phyloP scores from a whole-genome alignment of 2,888 invertebrate genomes.

The Stenoptilia bipunctidactyla region DNA sequence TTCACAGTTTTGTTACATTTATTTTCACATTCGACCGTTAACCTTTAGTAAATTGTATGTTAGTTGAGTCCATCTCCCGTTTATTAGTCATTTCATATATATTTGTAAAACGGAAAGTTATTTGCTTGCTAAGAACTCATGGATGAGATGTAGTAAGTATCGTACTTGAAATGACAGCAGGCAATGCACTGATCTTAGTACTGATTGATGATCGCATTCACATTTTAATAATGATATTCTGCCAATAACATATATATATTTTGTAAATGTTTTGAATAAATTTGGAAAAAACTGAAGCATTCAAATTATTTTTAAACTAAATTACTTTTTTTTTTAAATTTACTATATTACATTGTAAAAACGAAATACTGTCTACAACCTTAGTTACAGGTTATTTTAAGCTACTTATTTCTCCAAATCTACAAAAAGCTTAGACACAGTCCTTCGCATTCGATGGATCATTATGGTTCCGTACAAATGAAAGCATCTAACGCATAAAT shows the following conservation, averaged over 20 bases:
- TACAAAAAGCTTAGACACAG: constrained; percentile 34
- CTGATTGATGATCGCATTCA: neutral
- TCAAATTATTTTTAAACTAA: neutral
- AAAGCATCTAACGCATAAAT: constrained; percentile 51
- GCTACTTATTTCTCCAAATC: constrained; percentile 23
- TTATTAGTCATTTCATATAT: constrained; percentile 51
- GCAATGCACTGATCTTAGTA: constrained; percentile 29
- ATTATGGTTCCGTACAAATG: constrained; percentile 28
- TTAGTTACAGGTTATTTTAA: constrained; percentile 29
- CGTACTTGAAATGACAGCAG: constrained; percentile 22
- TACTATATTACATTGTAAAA: neutral
- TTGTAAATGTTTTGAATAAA: neutral
- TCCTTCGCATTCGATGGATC: constrained; percentile 33
- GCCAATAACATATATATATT: constrained; percentile 10
- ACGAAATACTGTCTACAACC: constrained; percentile 7
- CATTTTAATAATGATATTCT: constrained; percentile 5
- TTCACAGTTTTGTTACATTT: too few relatives aligned
- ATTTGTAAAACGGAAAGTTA: constrained; percentile 47
- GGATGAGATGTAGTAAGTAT: constrained; percentile 14
- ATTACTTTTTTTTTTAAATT: neutral
- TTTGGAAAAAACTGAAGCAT: neutral
- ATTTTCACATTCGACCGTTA: too few relatives aligned
- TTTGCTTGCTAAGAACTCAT: constrained; percentile 44
- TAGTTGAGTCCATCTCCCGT: constrained; percentile 59
- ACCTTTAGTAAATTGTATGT: constrained; percentile 25